Conservation (phyloP, 2,888 invertebrate species). For the Diplazon laetatorius region DNA sequence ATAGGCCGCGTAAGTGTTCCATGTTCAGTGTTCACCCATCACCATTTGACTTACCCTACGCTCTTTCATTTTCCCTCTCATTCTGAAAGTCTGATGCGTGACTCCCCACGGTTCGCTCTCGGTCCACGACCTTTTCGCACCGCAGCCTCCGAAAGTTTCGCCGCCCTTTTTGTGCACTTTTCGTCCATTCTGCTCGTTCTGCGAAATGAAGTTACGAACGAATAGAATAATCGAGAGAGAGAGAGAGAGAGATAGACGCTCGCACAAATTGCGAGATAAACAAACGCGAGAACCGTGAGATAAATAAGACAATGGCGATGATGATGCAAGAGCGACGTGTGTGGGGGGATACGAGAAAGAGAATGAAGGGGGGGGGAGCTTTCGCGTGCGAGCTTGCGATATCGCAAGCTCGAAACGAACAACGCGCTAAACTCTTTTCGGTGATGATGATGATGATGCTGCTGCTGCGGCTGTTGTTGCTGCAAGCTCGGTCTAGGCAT, state of each 20-base stretch:
- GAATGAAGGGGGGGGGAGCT: slow-evolving; percentile 37
- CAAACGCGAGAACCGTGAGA: slow-evolving; percentile 26
- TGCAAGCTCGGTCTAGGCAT: slow-evolving; percentile 40
- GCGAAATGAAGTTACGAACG: slow-evolving; percentile 13
- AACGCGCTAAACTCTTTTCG: slow-evolving; percentile 47
- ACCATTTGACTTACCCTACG: too few relatives aligned
- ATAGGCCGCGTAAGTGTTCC: too few relatives aligned
- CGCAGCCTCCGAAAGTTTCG: too few relatives aligned
- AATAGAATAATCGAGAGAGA: slow-evolving; percentile 18
- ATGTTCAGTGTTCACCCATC: too few relatives aligned
- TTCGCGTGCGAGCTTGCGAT: slow-evolving; percentile 59
- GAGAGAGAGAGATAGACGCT: slow-evolving; percentile 6
- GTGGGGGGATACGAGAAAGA: slow-evolving; percentile 27
- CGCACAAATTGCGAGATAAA: slow-evolving; percentile 9
- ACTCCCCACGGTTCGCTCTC: too few relatives aligned
- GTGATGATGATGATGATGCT: slow-evolving; percentile 17
- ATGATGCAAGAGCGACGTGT: slow-evolving; percentile 33
- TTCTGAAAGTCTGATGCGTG: too few relatives aligned
- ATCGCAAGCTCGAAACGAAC: slow-evolving; percentile 53
- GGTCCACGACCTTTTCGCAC: too few relatives aligned
- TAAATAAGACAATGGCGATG: slow-evolving; percentile 60
- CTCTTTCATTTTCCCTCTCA: too few relatives aligned
- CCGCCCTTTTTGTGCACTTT: too few relatives aligned
- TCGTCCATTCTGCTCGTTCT: too few relatives aligned
- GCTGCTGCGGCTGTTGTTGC: slow-evolving; percentile 32